Conservation (phyloP, 2,888 invertebrate genomes). For the Lithophane leautieri region DNA sequence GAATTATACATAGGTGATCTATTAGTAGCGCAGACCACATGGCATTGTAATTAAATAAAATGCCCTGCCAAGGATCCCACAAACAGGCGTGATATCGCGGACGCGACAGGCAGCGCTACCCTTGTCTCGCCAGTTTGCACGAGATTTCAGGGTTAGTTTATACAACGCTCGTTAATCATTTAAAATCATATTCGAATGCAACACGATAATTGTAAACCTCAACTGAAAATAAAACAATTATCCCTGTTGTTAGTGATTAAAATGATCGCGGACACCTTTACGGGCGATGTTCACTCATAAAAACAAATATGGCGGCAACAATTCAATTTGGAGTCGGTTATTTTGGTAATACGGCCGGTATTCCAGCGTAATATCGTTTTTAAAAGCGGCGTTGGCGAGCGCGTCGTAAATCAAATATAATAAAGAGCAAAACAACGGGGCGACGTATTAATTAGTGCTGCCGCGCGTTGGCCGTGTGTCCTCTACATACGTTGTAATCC, state of each 20-base stretch:
- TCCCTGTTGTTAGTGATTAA: constrained; percentile 72
- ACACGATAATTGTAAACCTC: constrained; percentile 62
- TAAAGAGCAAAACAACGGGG: constrained; percentile 83
- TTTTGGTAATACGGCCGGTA: constrained; percentile 79
- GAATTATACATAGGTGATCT: not conserved
- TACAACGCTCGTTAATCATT: constrained; percentile 4
- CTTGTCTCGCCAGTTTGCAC: too few relatives aligned
- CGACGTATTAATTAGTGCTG: constrained; percentile 84
- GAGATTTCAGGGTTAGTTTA: not conserved
- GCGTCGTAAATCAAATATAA: constrained; percentile 84
- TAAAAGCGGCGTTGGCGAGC: constrained; percentile 76
- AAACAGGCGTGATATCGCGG: too few relatives aligned
- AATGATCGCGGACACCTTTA: constrained; percentile 79
- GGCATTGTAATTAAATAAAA: constrained; percentile 14
- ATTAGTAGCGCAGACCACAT: not conserved
- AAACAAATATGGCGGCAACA: constrained; percentile 82
- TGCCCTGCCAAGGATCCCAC: not conserved
- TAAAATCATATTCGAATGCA: constrained; percentile 29
- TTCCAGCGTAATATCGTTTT: constrained; percentile 82
- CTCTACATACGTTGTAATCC: constrained; percentile 53
- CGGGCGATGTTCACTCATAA: constrained; percentile 73
- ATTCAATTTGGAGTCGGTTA: constrained; percentile 83
- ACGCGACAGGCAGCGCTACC: too few relatives aligned
- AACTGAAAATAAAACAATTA: constrained; percentile 73
- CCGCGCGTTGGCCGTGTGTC: constrained; percentile 57